Conservation (phyloP, 2,113 vertebrate genomes). For the Gallinago media region DNA sequence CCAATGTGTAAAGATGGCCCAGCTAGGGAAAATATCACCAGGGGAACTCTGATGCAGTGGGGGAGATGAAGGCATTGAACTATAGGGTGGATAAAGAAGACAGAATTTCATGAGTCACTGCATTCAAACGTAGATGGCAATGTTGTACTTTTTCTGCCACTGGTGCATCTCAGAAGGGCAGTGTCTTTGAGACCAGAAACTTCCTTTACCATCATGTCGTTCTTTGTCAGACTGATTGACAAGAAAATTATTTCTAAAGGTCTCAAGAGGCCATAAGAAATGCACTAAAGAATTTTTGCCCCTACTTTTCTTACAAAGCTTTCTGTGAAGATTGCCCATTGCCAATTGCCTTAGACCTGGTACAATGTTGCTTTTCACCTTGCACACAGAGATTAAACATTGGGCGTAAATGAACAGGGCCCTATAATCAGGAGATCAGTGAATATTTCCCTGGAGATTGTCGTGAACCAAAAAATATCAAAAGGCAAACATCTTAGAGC, state of each 20-base stretch:
- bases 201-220: not conserved
- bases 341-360: not conserved
- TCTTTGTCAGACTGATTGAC: not conserved
- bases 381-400: not conserved
- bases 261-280: not conserved
- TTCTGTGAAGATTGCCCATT: not conserved
- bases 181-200: not conserved
- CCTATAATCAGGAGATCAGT: not conserved
- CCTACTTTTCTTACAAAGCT: not conserved
- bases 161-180: not conserved
- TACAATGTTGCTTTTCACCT: not conserved
- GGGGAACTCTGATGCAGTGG: not conserved
- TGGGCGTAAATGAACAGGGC: rapidly evolving
- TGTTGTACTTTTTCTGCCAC: conserved; percentile 4
- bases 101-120: not conserved
- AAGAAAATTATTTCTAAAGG: not conserved
- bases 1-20: not conserved
- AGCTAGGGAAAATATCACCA: not conserved
- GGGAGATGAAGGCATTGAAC: not conserved
- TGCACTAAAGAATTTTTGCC: not conserved
- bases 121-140: conserved; percentile 38
- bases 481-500: not conserved
- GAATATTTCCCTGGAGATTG: not conserved
- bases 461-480: not conserved
- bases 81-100: not conserved